Evolutionary conservation across 2,888 invertebrate species (phyloP).

Genomic region (Smittia aterrima): DNA sequence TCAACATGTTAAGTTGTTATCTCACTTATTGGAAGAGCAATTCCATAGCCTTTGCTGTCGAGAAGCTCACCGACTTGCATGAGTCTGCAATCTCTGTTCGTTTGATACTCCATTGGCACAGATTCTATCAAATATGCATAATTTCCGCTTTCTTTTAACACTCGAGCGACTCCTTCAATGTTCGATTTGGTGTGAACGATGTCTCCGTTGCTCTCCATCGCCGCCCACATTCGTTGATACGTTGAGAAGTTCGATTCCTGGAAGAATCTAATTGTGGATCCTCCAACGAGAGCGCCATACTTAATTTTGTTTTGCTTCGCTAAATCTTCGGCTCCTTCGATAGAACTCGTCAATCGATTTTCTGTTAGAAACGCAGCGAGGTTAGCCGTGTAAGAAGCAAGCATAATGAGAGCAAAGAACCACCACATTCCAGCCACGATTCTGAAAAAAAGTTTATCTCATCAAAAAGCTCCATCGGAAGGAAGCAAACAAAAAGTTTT

Average conservation of each 20-base stretch:
- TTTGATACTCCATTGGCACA: slow-evolving; percentile 86
- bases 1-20: no score
- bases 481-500: no score
- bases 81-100: slow-evolving; percentile 76
- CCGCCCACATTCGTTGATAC: slow-evolving; percentile 69
- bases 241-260: slow-evolving; percentile 58
- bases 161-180: slow-evolving; percentile 80
- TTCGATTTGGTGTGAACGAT: slow-evolving; percentile 76
- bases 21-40: slow-evolving; percentile 87
- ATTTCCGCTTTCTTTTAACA: slow-evolving; percentile 67
- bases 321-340: slow-evolving; percentile 86
- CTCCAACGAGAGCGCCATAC: slow-evolving; percentile 84
- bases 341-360: slow-evolving; percentile 83
- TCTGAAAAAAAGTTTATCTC: no score
- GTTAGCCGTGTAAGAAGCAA: slow-evolving; percentile 89
- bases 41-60: slow-evolving; percentile 90
- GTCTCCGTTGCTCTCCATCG: slow-evolving; percentile 80
- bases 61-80: slow-evolving; percentile 75
- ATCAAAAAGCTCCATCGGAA: no score
- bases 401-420: slow-evolving; percentile 79
- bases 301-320: slow-evolving; percentile 90
- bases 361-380: slow-evolving; percentile 90
- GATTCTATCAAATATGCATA: slow-evolving; percentile 98
- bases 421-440: slow-evolving; percentile 77
- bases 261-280: slow-evolving; percentile 90